Evolutionary conservation across 2,797 vertebrate species (phyloP).

Genomic region (Tokudaia muenninki): DNA sequence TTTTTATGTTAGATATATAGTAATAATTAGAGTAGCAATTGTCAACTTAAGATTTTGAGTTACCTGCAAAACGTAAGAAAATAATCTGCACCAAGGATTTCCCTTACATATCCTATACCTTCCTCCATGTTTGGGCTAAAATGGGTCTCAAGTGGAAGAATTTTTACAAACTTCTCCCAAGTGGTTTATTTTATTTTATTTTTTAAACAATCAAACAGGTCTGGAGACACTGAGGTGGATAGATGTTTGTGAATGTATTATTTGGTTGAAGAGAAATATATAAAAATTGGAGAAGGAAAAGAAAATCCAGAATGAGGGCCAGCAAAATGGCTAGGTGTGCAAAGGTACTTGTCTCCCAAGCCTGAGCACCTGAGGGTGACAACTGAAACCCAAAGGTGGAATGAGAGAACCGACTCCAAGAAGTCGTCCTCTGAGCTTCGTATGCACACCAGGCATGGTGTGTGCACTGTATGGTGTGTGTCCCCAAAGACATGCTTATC

Average conservation of each 20-base stretch:
- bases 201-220: background rate
- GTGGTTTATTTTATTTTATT: background rate
- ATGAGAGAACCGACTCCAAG: background rate
- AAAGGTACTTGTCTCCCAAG: background rate
- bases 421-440: background rate
- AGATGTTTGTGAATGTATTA: background rate
- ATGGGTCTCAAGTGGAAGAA: background rate
- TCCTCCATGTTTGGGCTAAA: background rate
- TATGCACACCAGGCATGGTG: too few relatives aligned
- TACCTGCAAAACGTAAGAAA: background rate
- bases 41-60: background rate
- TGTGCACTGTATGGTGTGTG: background rate
- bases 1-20: background rate
- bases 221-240: background rate
- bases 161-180: background rate
- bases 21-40: background rate
- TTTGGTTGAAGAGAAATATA: background rate
- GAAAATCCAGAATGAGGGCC: background rate
- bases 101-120: accelerated
- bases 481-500: background rate
- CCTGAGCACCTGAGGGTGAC: background rate
- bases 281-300: background rate
- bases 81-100: background rate
- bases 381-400: background rate
- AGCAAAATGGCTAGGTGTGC: background rate